Evolutionary conservation across 2,888 invertebrate genomes (phyloP), one percentile per base, ranked within the genome.

Genomic region (Thecocarcelia acutangulata): DNA sequence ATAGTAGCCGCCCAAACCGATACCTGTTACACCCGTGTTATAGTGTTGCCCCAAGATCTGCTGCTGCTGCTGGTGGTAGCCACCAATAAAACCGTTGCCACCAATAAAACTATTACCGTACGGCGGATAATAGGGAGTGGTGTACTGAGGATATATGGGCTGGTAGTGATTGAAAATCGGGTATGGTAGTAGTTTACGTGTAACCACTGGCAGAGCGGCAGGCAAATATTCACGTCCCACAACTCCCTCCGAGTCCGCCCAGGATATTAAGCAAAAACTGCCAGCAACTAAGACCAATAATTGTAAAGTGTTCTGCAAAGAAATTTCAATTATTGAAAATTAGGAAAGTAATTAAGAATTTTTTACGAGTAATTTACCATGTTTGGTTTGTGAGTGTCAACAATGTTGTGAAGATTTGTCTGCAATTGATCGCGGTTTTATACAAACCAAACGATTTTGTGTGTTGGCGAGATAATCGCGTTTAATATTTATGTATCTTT

Each of bases 161-260:
- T 44, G 21, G 2, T 58, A 40, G 19, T 58, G 58, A 58, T 40
- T 40, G 12, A 40, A 19, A 12, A 40, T 6, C 0, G 61, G 28
- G 17, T 28, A 46, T 2, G 24, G 15, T 4, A 28, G 15, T 28
- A 21, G 11, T 17, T 28, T 24, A 5, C 9, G 61, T 21, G 19
- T 21, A 12, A 21, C 11, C 24, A n/a, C 15, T 4, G 5, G 12
- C 1, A 0, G 6, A n/a, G 17, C 44, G 24, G n/a, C 12, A n/a
- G 61, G 61, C 11, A 61, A 28, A 17, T 61, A 61, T 12, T 42
- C 61, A 11, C 61, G 61, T 40, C n/a, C 44, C n/a, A 24, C 44
- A 44, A 44, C 19, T 15, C 44, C 44, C 15, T 24, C 44, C 12
- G 44, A n/a, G 0, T 21, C 44, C 1, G 15, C 28, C 44, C 61